Conservation (phyloP, 2,113 vertebrate genomes). For the Tringa solitaria region DNA sequence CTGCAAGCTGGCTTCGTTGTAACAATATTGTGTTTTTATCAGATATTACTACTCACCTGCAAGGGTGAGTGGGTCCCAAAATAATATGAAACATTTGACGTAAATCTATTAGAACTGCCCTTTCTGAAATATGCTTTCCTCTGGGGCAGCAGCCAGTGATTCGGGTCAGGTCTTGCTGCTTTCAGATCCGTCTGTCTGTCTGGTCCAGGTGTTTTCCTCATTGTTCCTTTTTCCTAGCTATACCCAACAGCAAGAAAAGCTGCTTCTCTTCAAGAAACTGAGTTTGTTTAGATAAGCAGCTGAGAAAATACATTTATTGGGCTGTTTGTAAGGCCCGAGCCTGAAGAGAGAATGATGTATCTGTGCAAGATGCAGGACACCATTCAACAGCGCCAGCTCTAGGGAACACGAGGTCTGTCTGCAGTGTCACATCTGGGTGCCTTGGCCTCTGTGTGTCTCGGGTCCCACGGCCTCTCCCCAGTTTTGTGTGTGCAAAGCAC, state of each 20-base stretch:
- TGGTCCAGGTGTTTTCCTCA: background rate
- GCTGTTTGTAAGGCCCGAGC: background rate
- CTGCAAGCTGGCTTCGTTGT: background rate
- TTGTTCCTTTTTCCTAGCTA: background rate
- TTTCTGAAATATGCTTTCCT: background rate
- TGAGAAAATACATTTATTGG: background rate
- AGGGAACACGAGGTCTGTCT: background rate
- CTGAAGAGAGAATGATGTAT: background rate
- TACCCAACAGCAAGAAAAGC: background rate
- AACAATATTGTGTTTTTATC: background rate
- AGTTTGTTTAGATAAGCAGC: background rate
- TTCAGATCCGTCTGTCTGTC: background rate
- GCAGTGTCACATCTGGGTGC: background rate
- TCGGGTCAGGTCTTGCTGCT: background rate
- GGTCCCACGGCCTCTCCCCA: background rate
- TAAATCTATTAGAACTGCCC: background rate
- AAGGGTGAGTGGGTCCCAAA: background rate
- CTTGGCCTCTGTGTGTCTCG: background rate
- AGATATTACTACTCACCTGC: background rate
- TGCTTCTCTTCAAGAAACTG: background rate
- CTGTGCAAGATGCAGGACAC: background rate
- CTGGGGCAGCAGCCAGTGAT: background rate
- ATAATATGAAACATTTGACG: background rate
- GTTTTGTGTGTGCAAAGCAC: background rate
- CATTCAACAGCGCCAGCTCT: background rate